Evolutionary conservation across 2,888 invertebrate genomes (phyloP).

Genomic region (Metallyticus violacea): DNA sequence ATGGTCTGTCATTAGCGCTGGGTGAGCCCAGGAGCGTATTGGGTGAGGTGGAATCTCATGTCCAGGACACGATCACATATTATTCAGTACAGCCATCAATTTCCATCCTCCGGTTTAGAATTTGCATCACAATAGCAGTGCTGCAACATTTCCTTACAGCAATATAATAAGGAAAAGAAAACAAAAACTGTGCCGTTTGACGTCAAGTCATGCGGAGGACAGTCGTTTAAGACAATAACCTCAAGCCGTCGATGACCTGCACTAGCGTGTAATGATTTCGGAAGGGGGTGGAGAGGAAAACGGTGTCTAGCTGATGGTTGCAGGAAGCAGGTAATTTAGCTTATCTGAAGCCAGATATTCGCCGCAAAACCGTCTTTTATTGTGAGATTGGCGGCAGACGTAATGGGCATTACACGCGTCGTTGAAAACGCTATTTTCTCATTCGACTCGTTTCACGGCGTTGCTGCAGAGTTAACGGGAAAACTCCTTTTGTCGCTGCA

Average conservation of each 20-base stretch:
- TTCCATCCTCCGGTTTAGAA: neutral
- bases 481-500: neutral
- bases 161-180: neutral
- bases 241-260: neutral
- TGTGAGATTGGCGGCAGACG: neutral
- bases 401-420: neutral
- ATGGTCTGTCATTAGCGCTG: neutral
- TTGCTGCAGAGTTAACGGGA: neutral
- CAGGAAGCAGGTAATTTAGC: neutral
- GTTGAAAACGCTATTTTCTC: neutral
- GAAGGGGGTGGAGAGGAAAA: neutral
- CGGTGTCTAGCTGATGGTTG: neutral
- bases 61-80: neutral
- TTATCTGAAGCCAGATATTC: too few species aligned
- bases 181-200: neutral
- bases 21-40: neutral
- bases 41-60: neutral
- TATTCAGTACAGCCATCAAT: neutral
- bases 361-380: neutral
- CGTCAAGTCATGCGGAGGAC: neutral
- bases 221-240: neutral
- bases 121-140: neutral
- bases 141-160: neutral
- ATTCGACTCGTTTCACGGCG: neutral
- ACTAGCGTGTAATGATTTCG: neutral